phyloP scores from a whole-genome alignment of 2,113 vertebrate genomes.

The Phyllopteryx taeniolatus region DNA sequence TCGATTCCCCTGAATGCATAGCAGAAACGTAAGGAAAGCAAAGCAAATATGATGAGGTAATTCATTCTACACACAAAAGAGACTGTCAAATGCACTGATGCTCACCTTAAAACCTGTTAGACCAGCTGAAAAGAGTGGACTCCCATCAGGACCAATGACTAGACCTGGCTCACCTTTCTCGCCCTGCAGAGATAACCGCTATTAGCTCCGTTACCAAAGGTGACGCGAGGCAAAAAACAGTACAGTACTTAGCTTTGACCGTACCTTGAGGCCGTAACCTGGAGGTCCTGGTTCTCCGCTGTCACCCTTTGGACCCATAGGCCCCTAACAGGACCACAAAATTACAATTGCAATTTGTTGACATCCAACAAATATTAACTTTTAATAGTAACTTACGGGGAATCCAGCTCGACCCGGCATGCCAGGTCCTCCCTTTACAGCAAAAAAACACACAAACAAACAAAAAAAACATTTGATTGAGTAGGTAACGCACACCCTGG shows the following conservation, averaged over 20 bases:
- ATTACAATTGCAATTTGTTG: neutral
- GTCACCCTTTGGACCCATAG: constrained; percentile 74
- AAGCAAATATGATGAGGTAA: neutral
- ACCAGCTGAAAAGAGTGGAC: constrained; percentile 45
- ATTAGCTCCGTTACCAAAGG: neutral
- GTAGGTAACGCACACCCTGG: neutral
- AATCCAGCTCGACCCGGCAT: constrained; percentile 73
- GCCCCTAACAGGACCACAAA: constrained; percentile 54
- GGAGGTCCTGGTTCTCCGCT: constrained; percentile 60
- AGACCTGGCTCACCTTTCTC: constrained; percentile 75
- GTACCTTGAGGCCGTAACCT: constrained; percentile 68
- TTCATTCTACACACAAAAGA: neutral
- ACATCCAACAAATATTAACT: neutral
- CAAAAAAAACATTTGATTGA: neutral
- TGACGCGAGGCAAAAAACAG: neutral
- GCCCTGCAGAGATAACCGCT: constrained; percentile 55
- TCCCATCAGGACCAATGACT: constrained; percentile 72
- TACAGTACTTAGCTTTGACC: neutral
- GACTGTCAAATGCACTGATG: neutral
- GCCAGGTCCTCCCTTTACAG: constrained; percentile 58
- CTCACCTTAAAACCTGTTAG: constrained; percentile 60
- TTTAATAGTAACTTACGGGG: constrained; percentile 63
- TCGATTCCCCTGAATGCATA: constrained; percentile 61
- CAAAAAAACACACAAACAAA: neutral
- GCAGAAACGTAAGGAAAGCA: neutral